phyloP scores from a whole-genome alignment of 1,140 invertebrate genomes.

The Drosophila varians region DNA sequence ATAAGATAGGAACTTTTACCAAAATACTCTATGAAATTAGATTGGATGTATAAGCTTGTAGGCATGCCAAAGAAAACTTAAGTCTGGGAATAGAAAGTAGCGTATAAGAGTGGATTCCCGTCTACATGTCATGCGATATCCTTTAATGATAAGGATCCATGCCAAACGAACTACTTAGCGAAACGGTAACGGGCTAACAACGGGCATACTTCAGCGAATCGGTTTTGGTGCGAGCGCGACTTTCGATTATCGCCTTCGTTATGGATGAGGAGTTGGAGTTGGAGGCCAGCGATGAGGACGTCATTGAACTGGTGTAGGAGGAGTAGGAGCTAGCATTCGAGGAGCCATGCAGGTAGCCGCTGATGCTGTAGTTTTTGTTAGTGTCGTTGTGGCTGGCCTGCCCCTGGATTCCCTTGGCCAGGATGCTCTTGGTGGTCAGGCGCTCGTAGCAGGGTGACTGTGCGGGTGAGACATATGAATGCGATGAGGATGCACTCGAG shows the following conservation, averaged over 20 bases:
- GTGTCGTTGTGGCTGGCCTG: slow-evolving; percentile 20
- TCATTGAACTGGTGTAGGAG: slow-evolving; percentile 68
- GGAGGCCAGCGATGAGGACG: slow-evolving; percentile 64
- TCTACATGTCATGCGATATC: slow-evolving; percentile 9
- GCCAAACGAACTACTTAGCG: slow-evolving; percentile 32
- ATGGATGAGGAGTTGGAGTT: slow-evolving; percentile 61
- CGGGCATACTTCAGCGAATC: slow-evolving; percentile 81
- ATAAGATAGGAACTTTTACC: neutral
- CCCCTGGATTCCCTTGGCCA: slow-evolving; percentile 37
- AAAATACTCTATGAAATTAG: neutral
- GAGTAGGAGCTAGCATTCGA: slow-evolving; percentile 58
- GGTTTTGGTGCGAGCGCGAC: slow-evolving; percentile 72
- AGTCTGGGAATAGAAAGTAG: neutral
- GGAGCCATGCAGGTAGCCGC: slow-evolving; percentile 66
- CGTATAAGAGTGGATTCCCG: slow-evolving; percentile 4
- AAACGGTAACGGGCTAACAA: slow-evolving; percentile 13
- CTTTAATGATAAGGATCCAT: slow-evolving; percentile 8
- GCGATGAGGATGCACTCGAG: slow-evolving; percentile 49
- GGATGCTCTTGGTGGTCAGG: slow-evolving; percentile 68
- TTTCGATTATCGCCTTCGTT: slow-evolving; percentile 61
- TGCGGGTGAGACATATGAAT: slow-evolving; percentile 64
- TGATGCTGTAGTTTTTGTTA: slow-evolving; percentile 60
- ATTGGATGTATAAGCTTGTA: slow-evolving; percentile 2
- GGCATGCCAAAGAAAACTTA: slow-evolving; percentile 28
- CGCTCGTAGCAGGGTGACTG: slow-evolving; percentile 61